Base-by-base conservation (phyloP, 2,797 vertebrate genomes). In the Centroberyx gerrardi region DNA sequence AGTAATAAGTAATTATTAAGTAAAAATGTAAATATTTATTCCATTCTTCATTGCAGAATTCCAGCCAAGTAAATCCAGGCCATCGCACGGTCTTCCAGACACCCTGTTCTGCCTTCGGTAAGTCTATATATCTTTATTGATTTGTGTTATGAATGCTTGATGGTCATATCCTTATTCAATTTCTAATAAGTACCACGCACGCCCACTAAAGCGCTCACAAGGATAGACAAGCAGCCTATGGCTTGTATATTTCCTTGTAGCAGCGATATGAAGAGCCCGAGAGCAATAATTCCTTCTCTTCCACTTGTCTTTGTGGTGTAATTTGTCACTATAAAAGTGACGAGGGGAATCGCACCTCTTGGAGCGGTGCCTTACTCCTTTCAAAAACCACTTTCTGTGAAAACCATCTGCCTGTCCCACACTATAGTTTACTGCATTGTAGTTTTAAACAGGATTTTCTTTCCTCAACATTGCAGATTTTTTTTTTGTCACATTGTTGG, bases 81-180 rank as follows among this genome's bases (percentile, higher is more conserved):
- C 81, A 77, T 77, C 76, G 68, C 73, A 13, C 82, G 82, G 85
- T 89, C 86, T 82, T 81, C 70, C 52, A 75, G 80, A 89, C 88
- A 91, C 86, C 89, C 82, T 88, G 83, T 83, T 78, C 87, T 78
- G 89, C 86, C 84, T 79, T 80, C 85, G 94, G 95, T 96, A 88
- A 95, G 95, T 93, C 83, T 81, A 94, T 88, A 90, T 85, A 87
- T 93, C 87, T 87, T 91, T 92, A 93, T 93, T 93, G 92, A 93
- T 94, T 91, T 92, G 79, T 89, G 85, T 90, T 89, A 87, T 93
- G 89, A 92, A 87, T 84, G 76, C 83, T 92, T 87, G 87, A 91
- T 90, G 90, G 87, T 89, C 83, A 92, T 92, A 91, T 91, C 88
- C 90, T 93, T 93, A 91, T 94, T 94, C 87, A 85, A 88, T 92